phyloP scores from a whole-genome alignment of 2,888 invertebrate genomes.

The Macrosiphum euphorbiae region DNA sequence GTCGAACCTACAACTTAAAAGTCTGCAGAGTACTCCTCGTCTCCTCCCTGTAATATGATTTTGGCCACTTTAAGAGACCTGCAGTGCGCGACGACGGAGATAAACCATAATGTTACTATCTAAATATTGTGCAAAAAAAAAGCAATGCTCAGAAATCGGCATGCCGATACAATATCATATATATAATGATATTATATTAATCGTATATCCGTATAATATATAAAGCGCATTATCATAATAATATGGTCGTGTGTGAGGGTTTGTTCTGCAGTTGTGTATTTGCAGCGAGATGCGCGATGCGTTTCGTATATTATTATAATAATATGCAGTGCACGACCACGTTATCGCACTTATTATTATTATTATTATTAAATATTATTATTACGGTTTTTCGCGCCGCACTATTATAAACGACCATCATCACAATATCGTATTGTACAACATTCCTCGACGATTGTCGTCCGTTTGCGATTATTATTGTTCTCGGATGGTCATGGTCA shows the following conservation, averaged over 20 bases:
- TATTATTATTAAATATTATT: background rate
- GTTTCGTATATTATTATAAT: background rate
- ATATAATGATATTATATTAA: background rate
- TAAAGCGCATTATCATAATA: background rate
- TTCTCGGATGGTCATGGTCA: background rate
- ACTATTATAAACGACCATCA: background rate
- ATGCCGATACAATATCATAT: too few relatives aligned
- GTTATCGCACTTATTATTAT: background rate
- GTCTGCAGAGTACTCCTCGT: too few relatives aligned
- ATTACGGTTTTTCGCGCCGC: background rate
- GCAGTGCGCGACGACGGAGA: too few relatives aligned
- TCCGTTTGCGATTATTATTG: background rate
- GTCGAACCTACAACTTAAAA: too few relatives aligned
- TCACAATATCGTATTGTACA: too few relatives aligned
- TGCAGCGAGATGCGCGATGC: background rate
- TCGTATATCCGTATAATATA: background rate
- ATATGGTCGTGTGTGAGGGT: too few relatives aligned
- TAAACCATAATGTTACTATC: too few relatives aligned
- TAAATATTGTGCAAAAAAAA: too few relatives aligned
- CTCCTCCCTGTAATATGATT: background rate
- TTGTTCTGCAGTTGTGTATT: background rate
- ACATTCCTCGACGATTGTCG: background rate
- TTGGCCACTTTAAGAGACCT: background rate
- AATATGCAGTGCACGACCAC: background rate
- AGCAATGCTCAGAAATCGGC: too few relatives aligned